A percentile compares a stretch with the other conserved stretches of the same genome.
Conservation (phyloP, 2,797 vertebrate species). For the Anomalospiza imberbis region DNA sequence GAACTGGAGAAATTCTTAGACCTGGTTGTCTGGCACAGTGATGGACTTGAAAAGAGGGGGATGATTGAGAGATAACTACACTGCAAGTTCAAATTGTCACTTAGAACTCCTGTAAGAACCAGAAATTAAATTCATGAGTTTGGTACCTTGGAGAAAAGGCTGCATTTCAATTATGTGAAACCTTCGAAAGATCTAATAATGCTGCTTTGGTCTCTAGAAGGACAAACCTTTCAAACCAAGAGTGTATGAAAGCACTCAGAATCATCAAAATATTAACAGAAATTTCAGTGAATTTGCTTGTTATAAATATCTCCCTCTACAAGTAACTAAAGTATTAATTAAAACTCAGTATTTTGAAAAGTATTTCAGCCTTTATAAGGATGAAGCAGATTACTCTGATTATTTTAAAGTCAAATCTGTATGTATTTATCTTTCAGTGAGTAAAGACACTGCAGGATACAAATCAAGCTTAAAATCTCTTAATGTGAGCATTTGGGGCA, state of each 20-base stretch:
- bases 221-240: not conserved
- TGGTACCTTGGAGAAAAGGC: not conserved
- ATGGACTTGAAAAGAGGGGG: not conserved
- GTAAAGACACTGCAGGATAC: not conserved
- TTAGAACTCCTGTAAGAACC: not conserved
- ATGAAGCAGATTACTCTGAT: not conserved
- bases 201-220: not conserved
- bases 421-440: not conserved
- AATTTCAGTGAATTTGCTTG: not conserved
- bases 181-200: not conserved
- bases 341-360: not conserved
- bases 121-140: not conserved
- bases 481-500: not conserved
- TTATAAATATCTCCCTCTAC: not conserved
- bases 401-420: not conserved
- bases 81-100: not conserved
- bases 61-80: not conserved
- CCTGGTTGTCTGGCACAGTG: not conserved
- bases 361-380: not conserved
- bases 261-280: not conserved
- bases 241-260: not conserved
- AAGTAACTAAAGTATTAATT: not conserved
- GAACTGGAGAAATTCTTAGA: not conserved
- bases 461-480: not conserved
- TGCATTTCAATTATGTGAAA: not conserved